A percentile compares a stretch with the other conserved stretches of the same genome.
phyloP scores from a whole-genome alignment of 1,140 invertebrate genomes.

The Brachionus calyciflorus region DNA sequence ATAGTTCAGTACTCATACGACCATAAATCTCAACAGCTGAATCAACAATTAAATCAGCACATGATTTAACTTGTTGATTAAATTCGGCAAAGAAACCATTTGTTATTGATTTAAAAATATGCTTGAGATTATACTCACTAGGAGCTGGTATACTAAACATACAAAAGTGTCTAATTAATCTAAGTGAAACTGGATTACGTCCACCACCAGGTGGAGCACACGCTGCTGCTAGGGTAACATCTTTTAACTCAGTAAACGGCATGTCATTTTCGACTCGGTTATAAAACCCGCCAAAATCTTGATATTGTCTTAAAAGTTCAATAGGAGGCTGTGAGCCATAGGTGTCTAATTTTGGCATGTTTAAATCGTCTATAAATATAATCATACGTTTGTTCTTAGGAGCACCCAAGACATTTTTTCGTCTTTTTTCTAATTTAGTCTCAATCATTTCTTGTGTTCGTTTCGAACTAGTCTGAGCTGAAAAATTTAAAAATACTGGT shows the following conservation, averaged over 20 bases:
- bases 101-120: constrained; percentile 68
- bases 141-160: constrained; percentile 61
- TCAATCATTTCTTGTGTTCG: constrained; percentile 62
- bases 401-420: constrained; percentile 58
- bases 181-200: constrained; percentile 58
- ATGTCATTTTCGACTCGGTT: constrained; percentile 72
- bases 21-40: constrained; percentile 61
- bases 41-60: constrained; percentile 56
- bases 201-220: constrained; percentile 63
- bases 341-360: constrained; percentile 61
- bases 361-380: constrained; percentile 64
- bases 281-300: constrained; percentile 78
- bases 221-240: constrained; percentile 60
- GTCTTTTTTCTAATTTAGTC: constrained; percentile 61
- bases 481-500: constrained; percentile 77
- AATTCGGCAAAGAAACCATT: constrained; percentile 69
- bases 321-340: constrained; percentile 61
- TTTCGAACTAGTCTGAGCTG: constrained; percentile 77
- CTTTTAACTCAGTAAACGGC: constrained; percentile 74
- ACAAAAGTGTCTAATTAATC: constrained; percentile 60
- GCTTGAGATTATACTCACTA: constrained; percentile 59
- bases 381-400: constrained; percentile 56
- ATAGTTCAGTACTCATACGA: constrained; percentile 59
- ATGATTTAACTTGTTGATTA: constrained; percentile 61
- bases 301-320: constrained; percentile 68